Conservation (phyloP, 2,888 invertebrate genomes). For the Erpobdella octoculata region DNA sequence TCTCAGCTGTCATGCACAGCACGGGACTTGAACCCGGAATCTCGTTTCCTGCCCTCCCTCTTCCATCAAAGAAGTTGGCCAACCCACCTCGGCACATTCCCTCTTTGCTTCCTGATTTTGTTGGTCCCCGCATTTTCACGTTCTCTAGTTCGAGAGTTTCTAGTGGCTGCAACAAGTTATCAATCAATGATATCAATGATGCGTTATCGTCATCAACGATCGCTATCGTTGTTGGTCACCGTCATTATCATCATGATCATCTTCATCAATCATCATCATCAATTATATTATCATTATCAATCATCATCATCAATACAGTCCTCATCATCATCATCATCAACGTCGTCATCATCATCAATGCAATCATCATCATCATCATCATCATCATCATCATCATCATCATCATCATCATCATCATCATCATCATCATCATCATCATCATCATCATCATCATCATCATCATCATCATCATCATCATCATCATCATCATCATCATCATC, state of each 20-base stretch:
- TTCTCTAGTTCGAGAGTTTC: not conserved
- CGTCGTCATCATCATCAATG: not conserved
- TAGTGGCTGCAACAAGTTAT: not conserved
- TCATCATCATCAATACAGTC: not conserved
- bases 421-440: constrained; percentile 46
- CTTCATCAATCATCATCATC: not conserved
- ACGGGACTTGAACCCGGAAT: constrained; percentile 59
- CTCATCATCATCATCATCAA: not conserved
- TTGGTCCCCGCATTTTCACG: not conserved
- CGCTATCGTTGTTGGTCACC: no score
- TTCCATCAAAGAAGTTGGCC: not conserved
- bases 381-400: not conserved
- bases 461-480: no score
- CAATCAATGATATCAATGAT: no score
- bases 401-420: constrained; percentile 21
- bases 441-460: no score
- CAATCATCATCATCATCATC: constrained; percentile 6
- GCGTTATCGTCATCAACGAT: no score
- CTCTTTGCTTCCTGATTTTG: not conserved
- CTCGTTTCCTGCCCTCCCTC: not conserved
- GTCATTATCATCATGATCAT: not conserved
- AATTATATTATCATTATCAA: not conserved
- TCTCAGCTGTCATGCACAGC: constrained; percentile 68
- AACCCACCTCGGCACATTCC: not conserved
- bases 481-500: not conserved